Evolutionary conservation across 2,888 invertebrate genomes (phyloP).

Genomic region (Tenthredo distinguenda): DNA sequence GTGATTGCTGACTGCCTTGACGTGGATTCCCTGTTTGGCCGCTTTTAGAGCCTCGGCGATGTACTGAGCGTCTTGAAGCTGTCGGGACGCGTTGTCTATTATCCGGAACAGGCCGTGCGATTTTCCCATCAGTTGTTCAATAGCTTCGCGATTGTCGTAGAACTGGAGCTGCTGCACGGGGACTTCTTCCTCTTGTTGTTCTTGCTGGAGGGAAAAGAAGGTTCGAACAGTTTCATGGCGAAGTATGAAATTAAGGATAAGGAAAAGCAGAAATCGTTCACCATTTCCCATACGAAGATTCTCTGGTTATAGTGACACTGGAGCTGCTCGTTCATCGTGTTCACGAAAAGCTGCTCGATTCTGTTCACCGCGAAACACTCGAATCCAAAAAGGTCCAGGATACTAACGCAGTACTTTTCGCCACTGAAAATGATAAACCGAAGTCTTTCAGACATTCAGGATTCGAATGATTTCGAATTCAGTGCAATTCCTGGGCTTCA

Average conservation of each 20-base stretch:
- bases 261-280: slow-evolving; percentile 62
- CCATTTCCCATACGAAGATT: slow-evolving; percentile 95
- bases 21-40: slow-evolving; percentile 80
- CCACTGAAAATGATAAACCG: slow-evolving; percentile 83
- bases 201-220: slow-evolving; percentile 78
- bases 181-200: slow-evolving; percentile 89
- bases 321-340: slow-evolving; percentile 94
- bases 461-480: not conserved
- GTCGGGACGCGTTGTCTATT: slow-evolving; percentile 92
- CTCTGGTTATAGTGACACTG: slow-evolving; percentile 96
- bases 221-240: not conserved
- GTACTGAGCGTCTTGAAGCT: slow-evolving; percentile 85
- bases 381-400: slow-evolving; percentile 95
- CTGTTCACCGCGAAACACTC: slow-evolving; percentile 94
- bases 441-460: not conserved
- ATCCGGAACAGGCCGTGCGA: slow-evolving; percentile 91
- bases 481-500: not conserved
- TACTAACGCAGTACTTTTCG: slow-evolving; percentile 88
- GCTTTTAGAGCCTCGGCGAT: slow-evolving; percentile 84
- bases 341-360: slow-evolving; percentile 93
- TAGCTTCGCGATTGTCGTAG: slow-evolving; percentile 92
- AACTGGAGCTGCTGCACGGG: slow-evolving; percentile 86
- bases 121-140: slow-evolving; percentile 93
- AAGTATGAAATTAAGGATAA: slow-evolving; percentile 12
- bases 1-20: slow-evolving; percentile 82